These are phyloP conservation scores for Chloroclystis v-ata DNA, from an alignment of 2,888 invertebrate species.

Conservation along the genomic window DNA sequence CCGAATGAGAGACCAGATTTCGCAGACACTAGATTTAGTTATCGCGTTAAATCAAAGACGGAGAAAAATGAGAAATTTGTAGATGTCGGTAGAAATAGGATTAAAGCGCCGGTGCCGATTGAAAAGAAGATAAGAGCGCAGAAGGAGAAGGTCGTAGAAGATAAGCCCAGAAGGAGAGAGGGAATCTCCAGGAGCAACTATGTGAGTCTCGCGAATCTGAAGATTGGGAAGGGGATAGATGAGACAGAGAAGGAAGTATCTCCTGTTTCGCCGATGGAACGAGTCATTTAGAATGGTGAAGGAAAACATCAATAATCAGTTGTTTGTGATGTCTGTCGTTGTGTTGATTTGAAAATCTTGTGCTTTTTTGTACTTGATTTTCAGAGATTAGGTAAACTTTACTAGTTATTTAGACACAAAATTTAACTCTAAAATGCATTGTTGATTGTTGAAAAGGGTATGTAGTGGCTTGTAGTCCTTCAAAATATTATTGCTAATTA, in stretches of 20 bases:
- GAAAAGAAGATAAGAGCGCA: constrained; percentile 23
- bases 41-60: constrained; percentile 46
- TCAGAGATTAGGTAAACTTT: too few relatives aligned
- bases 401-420: too few relatives aligned
- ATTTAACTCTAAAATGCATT: too few relatives aligned
- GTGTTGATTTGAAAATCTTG: too few relatives aligned
- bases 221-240: constrained; percentile 54
- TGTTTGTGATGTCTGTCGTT: too few relatives aligned
- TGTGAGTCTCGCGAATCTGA: constrained; percentile 68
- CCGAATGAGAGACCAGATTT: constrained; percentile 51
- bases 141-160: constrained; percentile 8
- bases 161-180: constrained; percentile 39
- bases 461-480: not conserved
- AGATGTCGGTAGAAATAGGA: constrained; percentile 51
- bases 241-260: constrained; percentile 31
- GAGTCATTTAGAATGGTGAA: constrained; percentile 43
- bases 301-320: not conserved
- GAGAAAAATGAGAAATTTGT: constrained; percentile 47
- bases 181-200: constrained; percentile 69
- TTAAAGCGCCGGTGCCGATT: constrained; percentile 42
- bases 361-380: too few relatives aligned
- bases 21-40: constrained; percentile 63
- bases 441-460: not conserved
- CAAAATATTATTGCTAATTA: not conserved
- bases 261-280: constrained; percentile 48